Conservation (phyloP, 2,888 invertebrate genomes). For the Sminthurides aquaticus region DNA sequence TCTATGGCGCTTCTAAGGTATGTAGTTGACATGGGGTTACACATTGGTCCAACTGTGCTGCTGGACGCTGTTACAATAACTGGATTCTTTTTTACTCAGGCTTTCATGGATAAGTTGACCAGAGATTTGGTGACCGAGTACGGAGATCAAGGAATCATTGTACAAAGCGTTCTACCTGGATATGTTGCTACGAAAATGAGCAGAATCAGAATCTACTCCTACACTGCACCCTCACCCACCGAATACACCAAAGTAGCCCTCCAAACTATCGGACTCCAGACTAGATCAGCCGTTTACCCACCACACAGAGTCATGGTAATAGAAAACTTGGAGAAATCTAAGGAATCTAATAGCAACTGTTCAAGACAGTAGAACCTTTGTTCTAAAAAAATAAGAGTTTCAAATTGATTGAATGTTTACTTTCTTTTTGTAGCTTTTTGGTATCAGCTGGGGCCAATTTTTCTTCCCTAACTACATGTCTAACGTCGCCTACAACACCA, state of each 20-base stretch:
- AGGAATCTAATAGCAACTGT: no score
- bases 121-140: constrained; percentile 71
- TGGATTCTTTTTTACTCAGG: constrained; percentile 49
- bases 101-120: constrained; percentile 73
- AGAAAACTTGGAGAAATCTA: not conserved
- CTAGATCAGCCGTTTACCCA: constrained; percentile 67
- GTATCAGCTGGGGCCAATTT: constrained; percentile 43
- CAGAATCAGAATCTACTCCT: constrained; percentile 62
- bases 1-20: constrained; percentile 85
- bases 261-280: constrained; percentile 61
- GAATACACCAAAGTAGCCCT: constrained; percentile 65
- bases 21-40: not conserved
- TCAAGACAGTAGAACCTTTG: no score
- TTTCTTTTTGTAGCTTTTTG: constrained; percentile 41
- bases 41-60: not conserved
- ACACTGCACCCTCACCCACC: constrained; percentile 68
- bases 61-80: not conserved
- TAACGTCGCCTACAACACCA: constrained; percentile 40
- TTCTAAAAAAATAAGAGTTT: not conserved
- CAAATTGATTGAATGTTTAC: no score
- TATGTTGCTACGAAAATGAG: constrained; percentile 89
- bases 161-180: constrained; percentile 77
- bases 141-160: constrained; percentile 60
- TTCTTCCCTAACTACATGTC: constrained; percentile 42
- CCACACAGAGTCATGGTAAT: constrained; percentile 60